Base-by-base conservation (phyloP, 2,113 vertebrate species). In the Suricata suricatta region DNA sequence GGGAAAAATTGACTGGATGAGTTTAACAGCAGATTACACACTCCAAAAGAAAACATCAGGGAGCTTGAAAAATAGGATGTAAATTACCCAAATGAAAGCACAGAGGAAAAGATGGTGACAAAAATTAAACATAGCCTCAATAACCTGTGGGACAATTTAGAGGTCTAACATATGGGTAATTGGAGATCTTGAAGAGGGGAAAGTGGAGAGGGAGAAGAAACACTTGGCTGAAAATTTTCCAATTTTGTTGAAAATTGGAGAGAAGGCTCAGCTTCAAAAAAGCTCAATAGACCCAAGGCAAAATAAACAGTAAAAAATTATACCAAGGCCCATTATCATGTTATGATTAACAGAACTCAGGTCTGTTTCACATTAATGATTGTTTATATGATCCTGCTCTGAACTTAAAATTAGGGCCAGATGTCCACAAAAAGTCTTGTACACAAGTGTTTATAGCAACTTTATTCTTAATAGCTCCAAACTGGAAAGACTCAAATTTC, bases 371-470 rank as follows among this genome's bases (percentile, higher is more conserved):
- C 54, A 88, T 88, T 88, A 83, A n/a, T 74, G 33, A 47, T 31
- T 68, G 71, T 74, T 86, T 94, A 79, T 50, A 44, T 54, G 33
- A 6, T 89, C 31, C 80, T 81, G 19, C 85, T 80, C 63, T 29
- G n/a, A 4, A 85, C 35, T 81, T 90, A 93, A 74, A 92, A 89
- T 93, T 74, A 89, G 35, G 31, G 52, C 74, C 82, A 94, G 54
- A 87, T 94, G 82, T 74, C 81, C 87, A 95, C 21, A 81, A 87
- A 93, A 89, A 41, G 38, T 87, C 52, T 89, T 52, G 9, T 87
- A 85, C 27, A 13, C 60, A 83, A 76, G 82, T 83, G 17, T 63
- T 69, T 44, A 54, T 38, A 50, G 33, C 25, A 96, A 29, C 50
- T 74, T 87, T 80, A 50, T 64, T 68, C 15, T 57, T 41, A 79